Percentiles rank a stretch among this genome's conserved stretches.
phyloP scores from a whole-genome alignment of 2,888 invertebrate genomes.

The Tachina lurida region DNA sequence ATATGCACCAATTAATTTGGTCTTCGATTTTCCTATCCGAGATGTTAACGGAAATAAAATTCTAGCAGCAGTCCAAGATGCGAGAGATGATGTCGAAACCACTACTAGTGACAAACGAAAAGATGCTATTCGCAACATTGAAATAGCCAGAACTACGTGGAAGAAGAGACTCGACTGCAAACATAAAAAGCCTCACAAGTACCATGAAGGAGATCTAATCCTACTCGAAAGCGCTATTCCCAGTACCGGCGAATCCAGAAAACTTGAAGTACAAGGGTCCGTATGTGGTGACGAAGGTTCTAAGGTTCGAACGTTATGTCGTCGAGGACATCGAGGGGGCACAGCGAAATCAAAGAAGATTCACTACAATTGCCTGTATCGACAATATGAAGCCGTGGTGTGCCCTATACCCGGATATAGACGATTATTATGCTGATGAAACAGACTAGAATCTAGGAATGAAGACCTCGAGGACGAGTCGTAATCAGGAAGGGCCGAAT shows the following conservation, averaged over 20 bases:
- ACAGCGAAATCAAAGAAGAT: slow-evolving; percentile 43
- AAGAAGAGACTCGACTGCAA: slow-evolving; percentile 49
- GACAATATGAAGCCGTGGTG: slow-evolving; percentile 60
- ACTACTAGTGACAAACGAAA: not conserved
- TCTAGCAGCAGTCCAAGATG: slow-evolving; percentile 48
- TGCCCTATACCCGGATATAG: not conserved
- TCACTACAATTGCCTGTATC: slow-evolving; percentile 54
- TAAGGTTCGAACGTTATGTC: slow-evolving; percentile 48
- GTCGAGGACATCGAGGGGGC: slow-evolving; percentile 29
- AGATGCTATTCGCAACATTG: slow-evolving; percentile 39
- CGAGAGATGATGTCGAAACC: not conserved
- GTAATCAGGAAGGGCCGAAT: slow-evolving; percentile 3
- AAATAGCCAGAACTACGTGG: slow-evolving; percentile 28
- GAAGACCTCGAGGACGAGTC: slow-evolving; percentile 54
- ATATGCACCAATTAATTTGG: slow-evolving; percentile 35
- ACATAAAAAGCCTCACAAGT: slow-evolving; percentile 45
- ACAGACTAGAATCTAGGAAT: not conserved
- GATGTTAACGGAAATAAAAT: slow-evolving; percentile 55
- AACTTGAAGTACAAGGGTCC: slow-evolving; percentile 51
- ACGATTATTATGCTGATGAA: no score
- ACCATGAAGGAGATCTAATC: slow-evolving; percentile 44
- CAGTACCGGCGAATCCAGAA: slow-evolving; percentile 54
- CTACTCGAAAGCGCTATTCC: not conserved
- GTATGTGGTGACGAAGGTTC: slow-evolving; percentile 47
- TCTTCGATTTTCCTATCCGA: slow-evolving; percentile 41